phyloP scores from a whole-genome alignment of 2,888 invertebrate species.

The Scaptomyza parva region DNA sequence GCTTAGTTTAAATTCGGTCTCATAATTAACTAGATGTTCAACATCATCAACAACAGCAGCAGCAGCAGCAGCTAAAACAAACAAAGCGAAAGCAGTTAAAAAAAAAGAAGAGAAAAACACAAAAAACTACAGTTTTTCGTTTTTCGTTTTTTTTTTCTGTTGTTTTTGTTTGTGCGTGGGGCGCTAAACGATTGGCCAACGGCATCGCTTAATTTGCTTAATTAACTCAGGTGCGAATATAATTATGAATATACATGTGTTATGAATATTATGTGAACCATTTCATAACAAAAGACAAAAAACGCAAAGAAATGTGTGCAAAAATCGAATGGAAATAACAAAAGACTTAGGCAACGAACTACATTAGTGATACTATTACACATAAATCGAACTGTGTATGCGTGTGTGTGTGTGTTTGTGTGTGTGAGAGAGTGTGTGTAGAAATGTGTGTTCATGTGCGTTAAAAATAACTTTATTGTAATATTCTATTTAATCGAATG shows the following conservation, averaged over 20 bases:
- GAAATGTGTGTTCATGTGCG: constrained; percentile 5
- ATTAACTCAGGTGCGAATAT: constrained; percentile 73
- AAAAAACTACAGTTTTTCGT: constrained; percentile 13
- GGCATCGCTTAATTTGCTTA: constrained; percentile 60
- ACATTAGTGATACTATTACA: constrained; percentile 32
- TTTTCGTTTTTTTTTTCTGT: constrained; percentile 3
- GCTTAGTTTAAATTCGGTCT: constrained; percentile 36
- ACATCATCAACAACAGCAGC: background rate
- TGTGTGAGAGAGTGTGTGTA: constrained; percentile 2
- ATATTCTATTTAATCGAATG: background rate
- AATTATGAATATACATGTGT: constrained; percentile 8
- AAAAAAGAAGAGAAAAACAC: background rate
- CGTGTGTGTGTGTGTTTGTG: constrained; percentile 1
- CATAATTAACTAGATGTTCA: constrained; percentile 46
- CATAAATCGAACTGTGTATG: too few relatives aligned
- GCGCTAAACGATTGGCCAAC: constrained; percentile 54
- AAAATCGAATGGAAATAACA: constrained; percentile 11
- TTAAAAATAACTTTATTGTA: background rate
- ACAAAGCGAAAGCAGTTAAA: constrained; percentile 13
- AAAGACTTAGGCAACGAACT: constrained; percentile 67
- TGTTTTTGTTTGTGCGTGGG: constrained; percentile 48
- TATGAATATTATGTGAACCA: constrained; percentile 30
- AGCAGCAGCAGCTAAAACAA: background rate
- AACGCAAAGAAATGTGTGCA: constrained; percentile 1
- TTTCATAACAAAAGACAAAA: constrained; percentile 31